phyloP scores from a whole-genome alignment of 2,797 vertebrate species.

The Heliangelus exortis region DNA sequence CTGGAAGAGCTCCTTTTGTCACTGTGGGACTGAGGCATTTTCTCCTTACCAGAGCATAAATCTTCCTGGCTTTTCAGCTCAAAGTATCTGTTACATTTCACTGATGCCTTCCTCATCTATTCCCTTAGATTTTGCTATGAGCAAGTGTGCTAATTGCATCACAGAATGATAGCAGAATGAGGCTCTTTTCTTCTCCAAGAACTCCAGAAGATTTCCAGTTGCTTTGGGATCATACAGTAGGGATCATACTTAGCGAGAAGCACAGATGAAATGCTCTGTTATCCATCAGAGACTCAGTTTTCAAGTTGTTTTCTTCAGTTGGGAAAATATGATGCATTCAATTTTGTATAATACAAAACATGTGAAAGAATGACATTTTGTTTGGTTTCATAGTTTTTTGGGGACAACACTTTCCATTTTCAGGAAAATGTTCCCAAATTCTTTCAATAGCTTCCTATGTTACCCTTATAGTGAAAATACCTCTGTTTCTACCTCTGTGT shows the following conservation, averaged over 20 bases:
- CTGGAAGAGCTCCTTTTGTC: background rate
- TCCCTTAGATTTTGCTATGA: background rate
- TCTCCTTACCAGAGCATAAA: background rate
- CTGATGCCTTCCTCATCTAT: background rate
- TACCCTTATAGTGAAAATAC: background rate
- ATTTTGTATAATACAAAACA: background rate
- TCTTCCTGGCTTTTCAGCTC: background rate
- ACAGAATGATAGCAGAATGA: background rate
- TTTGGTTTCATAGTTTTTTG: background rate
- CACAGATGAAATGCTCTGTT: slow-evolving; percentile 16
- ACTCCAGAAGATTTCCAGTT: background rate
- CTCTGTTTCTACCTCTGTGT: background rate
- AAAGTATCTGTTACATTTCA: background rate
- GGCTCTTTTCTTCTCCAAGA: background rate
- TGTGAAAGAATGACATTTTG: background rate
- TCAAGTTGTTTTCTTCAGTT: background rate
- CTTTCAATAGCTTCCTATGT: background rate
- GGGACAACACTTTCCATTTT: background rate
- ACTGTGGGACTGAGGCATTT: background rate
- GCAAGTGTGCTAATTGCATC: background rate
- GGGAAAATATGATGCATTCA: background rate
- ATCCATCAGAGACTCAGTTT: slow-evolving; percentile 1
- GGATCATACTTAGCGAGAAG: background rate
- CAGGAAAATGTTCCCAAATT: background rate
- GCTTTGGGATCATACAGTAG: background rate